A percentile compares a stretch with the other conserved stretches of the same genome.
Conservation (phyloP, 2,113 vertebrate genomes). For the Axis porcinus region DNA sequence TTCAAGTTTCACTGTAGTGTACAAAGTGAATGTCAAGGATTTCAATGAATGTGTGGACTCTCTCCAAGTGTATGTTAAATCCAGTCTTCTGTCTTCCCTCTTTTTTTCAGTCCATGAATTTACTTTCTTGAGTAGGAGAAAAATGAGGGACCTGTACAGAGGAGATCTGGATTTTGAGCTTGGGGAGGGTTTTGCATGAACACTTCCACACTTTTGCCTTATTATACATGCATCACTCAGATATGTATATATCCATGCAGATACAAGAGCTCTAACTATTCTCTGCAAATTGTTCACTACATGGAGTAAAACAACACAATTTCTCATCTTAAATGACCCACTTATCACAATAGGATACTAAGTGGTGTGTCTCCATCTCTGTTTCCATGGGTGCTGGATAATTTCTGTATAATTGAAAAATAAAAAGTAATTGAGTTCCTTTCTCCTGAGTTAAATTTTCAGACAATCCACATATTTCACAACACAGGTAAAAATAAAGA, state of each 20-base stretch:
- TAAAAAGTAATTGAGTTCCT: neutral
- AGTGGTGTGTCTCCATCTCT: neutral
- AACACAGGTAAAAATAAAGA: neutral
- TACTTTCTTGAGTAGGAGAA: neutral
- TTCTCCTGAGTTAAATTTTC: neutral
- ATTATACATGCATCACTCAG: neutral
- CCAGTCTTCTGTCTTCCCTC: neutral
- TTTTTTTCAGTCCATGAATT: neutral
- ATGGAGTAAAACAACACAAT: neutral
- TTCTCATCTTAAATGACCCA: neutral
- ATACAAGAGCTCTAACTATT: neutral
- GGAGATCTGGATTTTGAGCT: neutral
- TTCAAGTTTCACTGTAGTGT: neutral
- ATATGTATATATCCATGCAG: rapidly evolving
- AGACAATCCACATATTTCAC: neutral
- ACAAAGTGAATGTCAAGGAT: neutral
- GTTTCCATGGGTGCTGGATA: neutral
- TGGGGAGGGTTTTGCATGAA: neutral
- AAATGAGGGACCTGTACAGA: neutral
- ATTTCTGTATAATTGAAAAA: neutral
- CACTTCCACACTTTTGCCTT: neutral
- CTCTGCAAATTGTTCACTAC: neutral
- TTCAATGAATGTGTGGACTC: neutral
- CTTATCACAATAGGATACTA: neutral
- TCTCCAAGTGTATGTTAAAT: neutral